Evolutionary conservation across 2,797 vertebrate species (phyloP).

Genomic region (Gymnoscopelus microlampas): DNA sequence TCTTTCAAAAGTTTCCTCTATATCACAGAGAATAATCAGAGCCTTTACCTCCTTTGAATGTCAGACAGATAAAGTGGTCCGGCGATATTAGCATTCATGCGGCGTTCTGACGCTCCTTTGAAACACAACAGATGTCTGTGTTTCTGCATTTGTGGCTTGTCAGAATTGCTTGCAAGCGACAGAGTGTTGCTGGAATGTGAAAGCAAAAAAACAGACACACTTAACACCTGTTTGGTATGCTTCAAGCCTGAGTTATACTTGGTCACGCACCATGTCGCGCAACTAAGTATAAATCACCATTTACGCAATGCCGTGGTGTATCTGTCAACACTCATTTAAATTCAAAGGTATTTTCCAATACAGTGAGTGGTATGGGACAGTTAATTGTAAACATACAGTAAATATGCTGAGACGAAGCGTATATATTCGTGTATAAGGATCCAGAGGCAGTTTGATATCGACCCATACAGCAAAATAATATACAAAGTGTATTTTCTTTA

Average conservation of each 20-base stretch:
- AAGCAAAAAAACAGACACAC: slow-evolving; percentile 16
- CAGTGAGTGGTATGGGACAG: background rate
- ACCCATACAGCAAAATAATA: too few relatives aligned
- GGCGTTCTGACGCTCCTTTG: slow-evolving; percentile 40
- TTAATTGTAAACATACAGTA: background rate
- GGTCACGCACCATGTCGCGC: too few relatives aligned
- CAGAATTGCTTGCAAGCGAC: slow-evolving; percentile 48
- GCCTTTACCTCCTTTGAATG: slow-evolving; percentile 56
- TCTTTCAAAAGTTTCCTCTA: slow-evolving; percentile 58
- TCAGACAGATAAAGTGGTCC: slow-evolving; percentile 55
- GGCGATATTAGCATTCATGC: slow-evolving; percentile 68
- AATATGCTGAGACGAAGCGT: background rate
- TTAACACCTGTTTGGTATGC: slow-evolving; percentile 53
- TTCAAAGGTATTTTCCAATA: slow-evolving; percentile 30
- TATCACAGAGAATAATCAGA: slow-evolving; percentile 53
- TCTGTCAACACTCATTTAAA: slow-evolving; percentile 47
- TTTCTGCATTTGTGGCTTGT: slow-evolving; percentile 66
- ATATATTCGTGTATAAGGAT: background rate
- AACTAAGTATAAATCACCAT: too few relatives aligned
- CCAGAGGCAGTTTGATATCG: background rate
- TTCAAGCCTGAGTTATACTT: background rate
- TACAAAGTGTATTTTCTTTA: too few relatives aligned
- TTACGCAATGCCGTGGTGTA: slow-evolving; percentile 31
- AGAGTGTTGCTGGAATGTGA: slow-evolving; percentile 42
- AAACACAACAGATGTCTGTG: slow-evolving; percentile 72